Evolutionary conservation across 2,888 invertebrate species (phyloP), one percentile per base, ranked within the genome.

Genomic region (Myopa tessellatipennis): DNA sequence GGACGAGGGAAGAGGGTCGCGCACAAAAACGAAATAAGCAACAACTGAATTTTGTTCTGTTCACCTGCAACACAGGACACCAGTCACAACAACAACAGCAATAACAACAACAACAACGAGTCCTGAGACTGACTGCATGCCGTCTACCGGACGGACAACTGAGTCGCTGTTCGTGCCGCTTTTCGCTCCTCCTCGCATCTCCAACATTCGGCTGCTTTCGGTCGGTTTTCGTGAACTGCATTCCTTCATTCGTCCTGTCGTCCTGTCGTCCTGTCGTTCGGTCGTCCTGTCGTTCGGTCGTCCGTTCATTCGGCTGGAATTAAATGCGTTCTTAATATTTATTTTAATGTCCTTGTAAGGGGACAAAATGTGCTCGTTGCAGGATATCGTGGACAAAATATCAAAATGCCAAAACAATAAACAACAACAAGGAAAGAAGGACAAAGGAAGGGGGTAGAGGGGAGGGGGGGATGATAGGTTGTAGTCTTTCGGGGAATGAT

Each of bases 321-420:
- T 55, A 55, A 55, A 55, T 65, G 16, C 65, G n/a, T 65, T 65
- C 65, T 65, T 65, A 38, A 38, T 34, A 36, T 67, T 67, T 67
- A 40, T 40, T 67, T 67, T 67, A 7, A 67, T 67, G 40, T 67
- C 67, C 40, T 67, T 67, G 67, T 67, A 38, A 16, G 55, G 5
- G 55, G 55, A n/a, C 55, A 6, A 55, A 67, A 36, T 34, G 36
- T 26, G 26, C 26, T 1, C 26, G 26, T 36, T 63, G 63, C 63
- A 26, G 36, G 63, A 63, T 14, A n/a, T 63, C 12, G 63, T 26
- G 26, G 26, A 26, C 26, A 26, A 26, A 26, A 26, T 26, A 26
- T 26, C 26, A 26, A 26, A 26, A 26, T 26, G 26, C 26, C 26
- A 26, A 26, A 26, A 26, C 14, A 26, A 34, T 63, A 36, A 36